Base-by-base conservation (phyloP, 1,140 invertebrate species). In the Hyles euphorbiae region DNA sequence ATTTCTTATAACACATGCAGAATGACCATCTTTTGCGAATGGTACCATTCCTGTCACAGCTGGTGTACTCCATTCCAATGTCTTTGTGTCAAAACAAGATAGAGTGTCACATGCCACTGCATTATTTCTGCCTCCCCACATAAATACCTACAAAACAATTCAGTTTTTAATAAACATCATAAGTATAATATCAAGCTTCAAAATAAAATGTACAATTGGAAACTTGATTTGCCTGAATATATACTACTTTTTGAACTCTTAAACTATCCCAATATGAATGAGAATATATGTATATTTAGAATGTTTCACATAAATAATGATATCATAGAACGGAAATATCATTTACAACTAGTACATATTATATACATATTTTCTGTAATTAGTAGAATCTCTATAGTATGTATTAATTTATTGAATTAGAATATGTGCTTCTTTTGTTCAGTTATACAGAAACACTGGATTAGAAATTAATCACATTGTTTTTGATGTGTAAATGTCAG, bases 91-190 rank as follows among this genome's bases (percentile, higher is more conserved):
- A 82, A 95, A 97, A 72, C 93, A 93, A 68, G 93, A 97, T 0
- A 98, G 83, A 40, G 90, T 91, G 75, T 95, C 94, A 88, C 95
- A 97, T 3, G 95, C 92, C 53, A 92, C 91, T 70, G 93, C 90
- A 81, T 98, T 96, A 83, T 98, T 98, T 54, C 97, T 90, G 0
- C 97, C 97, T 56, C 97, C 97, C 96, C 96, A 98, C 51, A 98
- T 91, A 72, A 95, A 98, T 12, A 92, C 86, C 88, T 90, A 59
- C 49, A 83, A 78, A 48, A 12, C 22, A 48, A 12, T 44, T 32
- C 5, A 22, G 2, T 12, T 45, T 43, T 22, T 44, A n/a, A 12
- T 22, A 22, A 12, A 34, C 10, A 5, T 34, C 4, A 47, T 52
- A 34, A 9, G 32, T 10, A 40, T 40, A 40, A 40, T 40, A 5